These are phyloP conservation scores for Chromis chromis DNA, from an alignment of 2,797 vertebrate species.

Conservation along the genomic window DNA sequence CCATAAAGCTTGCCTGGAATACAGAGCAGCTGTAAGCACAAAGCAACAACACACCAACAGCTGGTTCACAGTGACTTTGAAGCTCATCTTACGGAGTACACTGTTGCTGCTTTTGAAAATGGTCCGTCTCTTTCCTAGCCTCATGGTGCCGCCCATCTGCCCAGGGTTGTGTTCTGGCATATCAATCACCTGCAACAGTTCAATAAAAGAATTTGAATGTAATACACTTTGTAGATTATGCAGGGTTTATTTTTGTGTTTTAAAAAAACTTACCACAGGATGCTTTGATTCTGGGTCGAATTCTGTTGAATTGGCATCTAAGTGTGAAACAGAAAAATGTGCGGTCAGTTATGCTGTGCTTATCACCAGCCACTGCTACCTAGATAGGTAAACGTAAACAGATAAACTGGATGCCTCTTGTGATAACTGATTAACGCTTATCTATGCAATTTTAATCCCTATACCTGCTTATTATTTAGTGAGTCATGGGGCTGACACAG, in stretches of 20 bases:
- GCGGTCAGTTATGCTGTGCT: not conserved
- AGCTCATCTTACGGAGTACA: constrained; percentile 85
- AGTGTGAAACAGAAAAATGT: not conserved
- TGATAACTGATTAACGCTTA: no score
- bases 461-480: no score
- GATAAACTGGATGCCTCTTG: no score
- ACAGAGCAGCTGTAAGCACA: constrained; percentile 13
- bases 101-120: constrained; percentile 90
- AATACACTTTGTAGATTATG: not conserved
- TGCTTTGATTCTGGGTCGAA: constrained; percentile 90
- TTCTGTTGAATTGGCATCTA: constrained; percentile 95
- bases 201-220: not conserved
- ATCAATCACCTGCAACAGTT: constrained; percentile 88
- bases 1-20: constrained; percentile 90
- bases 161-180: constrained; percentile 97
- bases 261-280: constrained; percentile 87
- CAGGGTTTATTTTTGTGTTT: no score
- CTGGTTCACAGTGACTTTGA: fast-evolving
- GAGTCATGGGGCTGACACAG: no score
- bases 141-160: constrained; percentile 97
- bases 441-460: no score
- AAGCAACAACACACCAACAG: not conserved
- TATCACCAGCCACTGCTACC: no score
- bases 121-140: constrained; percentile 93
- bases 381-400: no score